These are phyloP conservation scores for Parasteatoda tepidariorum DNA, from an alignment of 1,140 invertebrate species.

Conservation along the genomic window DNA sequence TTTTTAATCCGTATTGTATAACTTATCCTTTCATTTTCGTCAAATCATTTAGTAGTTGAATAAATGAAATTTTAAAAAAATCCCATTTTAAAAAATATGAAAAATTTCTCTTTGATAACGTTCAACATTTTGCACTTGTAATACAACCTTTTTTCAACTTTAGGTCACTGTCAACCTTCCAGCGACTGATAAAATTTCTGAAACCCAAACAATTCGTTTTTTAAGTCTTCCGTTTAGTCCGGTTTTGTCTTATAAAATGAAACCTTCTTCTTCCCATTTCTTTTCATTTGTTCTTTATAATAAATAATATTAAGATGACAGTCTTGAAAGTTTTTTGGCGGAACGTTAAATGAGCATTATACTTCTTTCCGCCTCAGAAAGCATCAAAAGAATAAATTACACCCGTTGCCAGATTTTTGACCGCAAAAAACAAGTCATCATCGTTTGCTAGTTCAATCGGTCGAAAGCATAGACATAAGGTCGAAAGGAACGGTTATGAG, in stretches of 20 bases:
- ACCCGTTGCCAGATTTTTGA: constrained; percentile 25
- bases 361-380: constrained; percentile 8
- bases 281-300: too few species aligned
- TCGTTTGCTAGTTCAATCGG: constrained; percentile 25
- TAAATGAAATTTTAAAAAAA: too few species aligned
- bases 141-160: too few species aligned
- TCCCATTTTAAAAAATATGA: too few species aligned
- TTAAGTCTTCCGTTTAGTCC: background rate
- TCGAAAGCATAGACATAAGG: too few species aligned
- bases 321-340: background rate
- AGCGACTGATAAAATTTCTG: background rate
- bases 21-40: too few species aligned
- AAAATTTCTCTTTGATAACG: too few species aligned
- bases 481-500: constrained; percentile 44
- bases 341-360: background rate
- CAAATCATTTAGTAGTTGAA: too few species aligned
- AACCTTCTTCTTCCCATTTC: too few species aligned
- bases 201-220: background rate
- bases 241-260: background rate
- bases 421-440: background rate
- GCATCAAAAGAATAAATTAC: background rate
- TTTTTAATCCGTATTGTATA: too few species aligned
- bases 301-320: background rate
- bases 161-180: background rate
- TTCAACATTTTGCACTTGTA: too few species aligned